Percentiles rank a stretch among this genome's conserved stretches.
Conservation (phyloP, 2,113 vertebrate species). For the Brachyhypopomus gauderio region DNA sequence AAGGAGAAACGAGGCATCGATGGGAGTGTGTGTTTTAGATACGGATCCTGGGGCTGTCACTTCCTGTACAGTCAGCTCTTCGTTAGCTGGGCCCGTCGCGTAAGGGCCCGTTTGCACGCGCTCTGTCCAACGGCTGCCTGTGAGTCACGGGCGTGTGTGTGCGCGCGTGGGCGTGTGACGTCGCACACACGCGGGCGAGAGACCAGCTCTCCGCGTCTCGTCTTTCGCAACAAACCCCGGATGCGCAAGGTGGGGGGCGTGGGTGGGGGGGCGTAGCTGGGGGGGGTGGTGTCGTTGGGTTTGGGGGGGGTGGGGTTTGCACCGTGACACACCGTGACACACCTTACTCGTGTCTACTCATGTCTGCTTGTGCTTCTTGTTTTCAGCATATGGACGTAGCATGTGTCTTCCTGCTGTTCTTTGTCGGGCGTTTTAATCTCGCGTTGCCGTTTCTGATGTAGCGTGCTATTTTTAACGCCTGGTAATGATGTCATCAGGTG, state of each 20-base stretch:
- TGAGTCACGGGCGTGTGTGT: neutral
- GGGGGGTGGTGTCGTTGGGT: too few species aligned
- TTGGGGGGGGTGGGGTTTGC: too few species aligned
- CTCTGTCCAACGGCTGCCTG: neutral
- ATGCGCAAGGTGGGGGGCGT: neutral
- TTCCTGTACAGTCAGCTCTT: slow-evolving; percentile 24
- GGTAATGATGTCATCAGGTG: slow-evolving; percentile 33
- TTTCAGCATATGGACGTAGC: neutral
- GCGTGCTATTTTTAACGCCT: slow-evolving; percentile 27
- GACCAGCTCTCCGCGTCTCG: neutral
- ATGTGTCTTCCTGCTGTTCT: neutral
- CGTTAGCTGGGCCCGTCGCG: neutral
- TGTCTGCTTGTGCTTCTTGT: slow-evolving; percentile 19
- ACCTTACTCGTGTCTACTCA: neutral
- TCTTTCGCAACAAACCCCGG: slow-evolving; percentile 35
- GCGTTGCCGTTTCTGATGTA: slow-evolving; percentile 12
- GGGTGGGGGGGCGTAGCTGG: too few species aligned
- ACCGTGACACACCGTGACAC: slow-evolving; percentile 30
- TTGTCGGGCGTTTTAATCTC: slow-evolving; percentile 1
- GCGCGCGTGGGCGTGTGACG: neutral
- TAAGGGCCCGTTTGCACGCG: neutral
- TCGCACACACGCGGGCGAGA: slow-evolving; percentile 12
- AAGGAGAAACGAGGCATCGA: neutral
- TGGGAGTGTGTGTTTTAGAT: neutral
- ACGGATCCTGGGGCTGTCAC: neutral